phyloP scores from a whole-genome alignment of 2,888 invertebrate genomes.

The Lordiphosa fenestrarum region DNA sequence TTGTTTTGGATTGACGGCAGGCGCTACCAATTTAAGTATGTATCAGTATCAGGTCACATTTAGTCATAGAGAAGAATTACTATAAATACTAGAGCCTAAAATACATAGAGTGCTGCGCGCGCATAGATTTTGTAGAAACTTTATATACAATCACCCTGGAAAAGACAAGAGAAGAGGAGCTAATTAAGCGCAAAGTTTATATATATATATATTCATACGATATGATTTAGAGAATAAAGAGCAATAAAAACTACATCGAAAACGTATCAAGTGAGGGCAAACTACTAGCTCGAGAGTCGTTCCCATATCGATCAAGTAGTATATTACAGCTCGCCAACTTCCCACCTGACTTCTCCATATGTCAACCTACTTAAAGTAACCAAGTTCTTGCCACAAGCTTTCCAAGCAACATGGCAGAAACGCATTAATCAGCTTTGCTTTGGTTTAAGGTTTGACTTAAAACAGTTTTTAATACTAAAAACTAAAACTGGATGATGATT shows the following conservation, averaged over 20 bases:
- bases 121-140: conserved; percentile 71
- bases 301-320: too few species aligned
- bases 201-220: conserved; percentile 52
- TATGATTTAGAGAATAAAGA: conserved; percentile 32
- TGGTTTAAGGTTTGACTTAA: too few species aligned
- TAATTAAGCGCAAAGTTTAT: conserved; percentile 59
- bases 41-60: conserved; percentile 72
- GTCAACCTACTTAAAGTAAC: too few species aligned
- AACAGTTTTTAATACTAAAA: too few species aligned
- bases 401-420: too few species aligned
- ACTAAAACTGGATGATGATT: too few species aligned
- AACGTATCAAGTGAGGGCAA: background rate
- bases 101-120: conserved; percentile 44
- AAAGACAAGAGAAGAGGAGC: conserved; percentile 38
- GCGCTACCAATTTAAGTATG: conserved; percentile 44
- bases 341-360: too few species aligned
- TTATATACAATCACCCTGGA: conserved; percentile 57
- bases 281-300: too few species aligned
- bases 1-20: conserved; percentile 16
- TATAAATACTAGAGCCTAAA: conserved; percentile 31
- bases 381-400: too few species aligned
- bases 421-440: too few species aligned
- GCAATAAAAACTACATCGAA: conserved; percentile 14
- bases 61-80: conserved; percentile 56
- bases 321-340: too few species aligned